Percentiles rank a stretch among this genome's conserved stretches.
Evolutionary conservation across 2,888 invertebrate species (phyloP).

Genomic region (Spodoptera picta): DNA sequence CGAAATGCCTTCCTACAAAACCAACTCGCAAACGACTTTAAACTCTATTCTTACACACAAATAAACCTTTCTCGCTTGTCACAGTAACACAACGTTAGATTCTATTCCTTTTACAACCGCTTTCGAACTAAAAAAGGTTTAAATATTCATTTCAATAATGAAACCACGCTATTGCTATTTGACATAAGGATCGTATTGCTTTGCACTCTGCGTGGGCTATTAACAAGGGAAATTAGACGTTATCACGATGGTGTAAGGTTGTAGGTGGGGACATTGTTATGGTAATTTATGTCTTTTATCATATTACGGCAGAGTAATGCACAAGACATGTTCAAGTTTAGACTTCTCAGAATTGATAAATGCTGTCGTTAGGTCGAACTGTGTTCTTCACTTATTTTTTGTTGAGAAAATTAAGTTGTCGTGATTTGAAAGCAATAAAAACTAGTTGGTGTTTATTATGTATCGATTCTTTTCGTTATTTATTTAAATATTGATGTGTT

Average conservation of each 20-base stretch:
- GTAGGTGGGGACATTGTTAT: constrained; percentile 19
- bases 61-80: constrained; percentile 46
- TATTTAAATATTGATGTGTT: constrained; percentile 13
- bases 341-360: constrained; percentile 78
- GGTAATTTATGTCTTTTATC: constrained; percentile 60
- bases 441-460: constrained; percentile 59
- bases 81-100: constrained; percentile 49
- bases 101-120: constrained; percentile 76
- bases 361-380: constrained; percentile 69
- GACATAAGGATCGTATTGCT: constrained; percentile 78
- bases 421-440: constrained; percentile 67
- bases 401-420: constrained; percentile 78
- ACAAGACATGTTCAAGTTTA: constrained; percentile 77
- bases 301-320: constrained; percentile 66
- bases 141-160: constrained; percentile 76
- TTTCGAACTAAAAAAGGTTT: constrained; percentile 71
- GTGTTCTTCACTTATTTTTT: constrained; percentile 66
- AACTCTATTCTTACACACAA: constrained; percentile 37
- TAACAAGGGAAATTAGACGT: constrained; percentile 33
- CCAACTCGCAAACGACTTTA: constrained; percentile 47
- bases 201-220: constrained; percentile 56
- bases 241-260: constrained; percentile 24
- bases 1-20: constrained; percentile 74
- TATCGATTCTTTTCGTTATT: constrained; percentile 43
- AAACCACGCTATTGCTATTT: constrained; percentile 73